phyloP scores from a whole-genome alignment of 23 tunicate species.

The Aplidium turbinatum region DNA sequence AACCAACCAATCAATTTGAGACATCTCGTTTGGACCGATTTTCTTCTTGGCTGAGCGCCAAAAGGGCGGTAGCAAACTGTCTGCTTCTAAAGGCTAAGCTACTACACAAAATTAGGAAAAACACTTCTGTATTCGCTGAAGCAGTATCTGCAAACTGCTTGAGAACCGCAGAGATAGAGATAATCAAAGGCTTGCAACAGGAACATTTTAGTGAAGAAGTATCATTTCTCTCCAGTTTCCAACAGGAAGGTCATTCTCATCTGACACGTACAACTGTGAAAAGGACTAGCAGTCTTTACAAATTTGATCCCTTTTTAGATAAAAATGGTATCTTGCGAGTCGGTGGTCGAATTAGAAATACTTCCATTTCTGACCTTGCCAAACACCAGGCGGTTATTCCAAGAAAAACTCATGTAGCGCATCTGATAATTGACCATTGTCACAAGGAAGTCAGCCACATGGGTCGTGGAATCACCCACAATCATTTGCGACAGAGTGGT shows the following conservation, averaged over 20 bases:
- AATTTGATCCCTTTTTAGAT: constrained; percentile 8
- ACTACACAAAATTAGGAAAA: not conserved
- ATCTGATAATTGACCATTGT: constrained; percentile 1
- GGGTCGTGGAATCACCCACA: constrained; percentile 11
- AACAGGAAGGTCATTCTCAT: not conserved
- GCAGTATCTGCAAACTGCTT: not conserved
- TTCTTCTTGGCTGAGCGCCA: constrained; percentile 4
- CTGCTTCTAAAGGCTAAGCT: not conserved
- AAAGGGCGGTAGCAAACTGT: not conserved
- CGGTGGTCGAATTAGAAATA: constrained; percentile 1
- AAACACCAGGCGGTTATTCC: not conserved
- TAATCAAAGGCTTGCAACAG: not conserved
- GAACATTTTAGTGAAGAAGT: not conserved
- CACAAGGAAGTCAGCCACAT: constrained; percentile 13
- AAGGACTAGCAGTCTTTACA: not conserved
- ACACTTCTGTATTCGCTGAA: not conserved
- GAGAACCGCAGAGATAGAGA: not conserved
- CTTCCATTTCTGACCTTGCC: too few relatives aligned
- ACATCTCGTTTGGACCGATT: not conserved
- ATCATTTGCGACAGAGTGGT: constrained; percentile 14
- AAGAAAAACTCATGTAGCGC: not conserved
- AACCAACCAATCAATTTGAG: not conserved
- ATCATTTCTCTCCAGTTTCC: not conserved
- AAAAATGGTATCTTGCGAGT: not conserved
- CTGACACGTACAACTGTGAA: not conserved